Percentiles rank a stretch among this genome's conserved stretches.
Evolutionary conservation across 37 sponge, comb jelly and placozoan species (phyloP).

Genomic region (Tethya wilhelma): DNA sequence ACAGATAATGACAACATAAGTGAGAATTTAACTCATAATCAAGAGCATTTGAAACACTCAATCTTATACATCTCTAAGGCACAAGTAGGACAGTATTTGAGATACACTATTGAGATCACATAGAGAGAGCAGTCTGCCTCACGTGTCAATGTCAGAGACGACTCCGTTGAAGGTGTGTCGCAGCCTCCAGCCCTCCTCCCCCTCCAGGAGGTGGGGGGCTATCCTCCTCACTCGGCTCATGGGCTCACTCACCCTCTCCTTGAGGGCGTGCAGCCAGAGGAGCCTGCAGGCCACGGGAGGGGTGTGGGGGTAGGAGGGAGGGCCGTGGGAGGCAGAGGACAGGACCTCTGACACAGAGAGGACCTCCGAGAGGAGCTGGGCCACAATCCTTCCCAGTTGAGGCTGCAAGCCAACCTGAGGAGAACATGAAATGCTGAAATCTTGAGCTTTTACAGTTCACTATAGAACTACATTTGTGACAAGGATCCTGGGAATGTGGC

Average conservation of each 20-base stretch:
- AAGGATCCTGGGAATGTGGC: neutral
- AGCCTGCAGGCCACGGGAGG: constrained; percentile 70
- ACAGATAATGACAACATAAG: too few relatives aligned
- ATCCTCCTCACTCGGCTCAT: constrained; percentile 51
- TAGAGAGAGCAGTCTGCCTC: too few relatives aligned
- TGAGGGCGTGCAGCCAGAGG: constrained; percentile 76
- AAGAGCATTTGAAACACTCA: too few relatives aligned
- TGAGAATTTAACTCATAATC: too few relatives aligned
- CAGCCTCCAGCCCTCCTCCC: constrained; percentile 78
- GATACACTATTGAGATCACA: too few relatives aligned
- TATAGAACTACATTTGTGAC: neutral
- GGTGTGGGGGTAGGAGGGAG: constrained; percentile 63
- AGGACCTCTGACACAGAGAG: constrained; percentile 18
- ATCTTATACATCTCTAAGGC: too few relatives aligned
- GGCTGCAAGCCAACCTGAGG: constrained; percentile 7
- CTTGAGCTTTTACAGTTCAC: neutral
- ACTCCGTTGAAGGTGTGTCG: constrained; percentile 50
- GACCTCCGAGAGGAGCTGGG: constrained; percentile 29
- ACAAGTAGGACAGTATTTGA: too few relatives aligned
- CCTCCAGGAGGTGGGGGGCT: constrained; percentile 71
- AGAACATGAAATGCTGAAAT: neutral
- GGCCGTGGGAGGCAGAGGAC: constrained; percentile 17
- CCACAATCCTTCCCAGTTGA: constrained; percentile 15
- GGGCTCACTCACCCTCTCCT: constrained; percentile 48
- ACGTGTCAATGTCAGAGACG: constrained; percentile 13